Conservation (phyloP, 2,888 invertebrate species). For the Stegophylla sp. region DNA sequence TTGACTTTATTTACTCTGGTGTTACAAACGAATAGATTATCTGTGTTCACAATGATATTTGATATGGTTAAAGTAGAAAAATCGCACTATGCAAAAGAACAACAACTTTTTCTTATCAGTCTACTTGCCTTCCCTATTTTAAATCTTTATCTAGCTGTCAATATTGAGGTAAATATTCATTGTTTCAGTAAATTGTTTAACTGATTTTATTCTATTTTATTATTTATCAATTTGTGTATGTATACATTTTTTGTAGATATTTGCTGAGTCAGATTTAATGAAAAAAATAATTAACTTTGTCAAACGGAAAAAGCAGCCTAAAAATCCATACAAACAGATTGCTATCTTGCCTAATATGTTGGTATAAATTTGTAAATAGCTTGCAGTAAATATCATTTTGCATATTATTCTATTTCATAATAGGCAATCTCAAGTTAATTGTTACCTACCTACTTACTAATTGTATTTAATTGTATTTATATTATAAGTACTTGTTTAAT, state of each 20-base stretch:
- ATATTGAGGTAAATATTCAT: constrained; percentile 71
- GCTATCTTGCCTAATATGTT: constrained; percentile 52
- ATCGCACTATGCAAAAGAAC: background rate
- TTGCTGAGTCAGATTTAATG: constrained; percentile 61
- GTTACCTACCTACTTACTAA: background rate
- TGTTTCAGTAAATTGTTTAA: too few species aligned
- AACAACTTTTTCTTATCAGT: constrained; percentile 63
- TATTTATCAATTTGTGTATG: background rate
- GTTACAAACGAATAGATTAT: constrained; percentile 63
- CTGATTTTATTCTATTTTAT: background rate
- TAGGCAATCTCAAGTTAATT: constrained; percentile 5
- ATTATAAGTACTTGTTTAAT: background rate
- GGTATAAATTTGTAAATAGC: background rate
- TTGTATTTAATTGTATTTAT: constrained; percentile 9
- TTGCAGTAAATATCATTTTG: background rate
- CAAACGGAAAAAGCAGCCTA: constrained; percentile 61
- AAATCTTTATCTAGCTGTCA: constrained; percentile 70
- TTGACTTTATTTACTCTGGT: constrained; percentile 43
- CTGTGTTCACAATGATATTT: constrained; percentile 16
- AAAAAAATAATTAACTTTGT: constrained; percentile 61
- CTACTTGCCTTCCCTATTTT: constrained; percentile 70
- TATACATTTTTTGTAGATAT: constrained; percentile 60
- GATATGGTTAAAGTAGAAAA: constrained; percentile 17
- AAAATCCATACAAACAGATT: constrained; percentile 62
- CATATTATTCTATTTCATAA: background rate